These are phyloP conservation scores for Digitonthophagus gazella DNA, from an alignment of 2,888 invertebrate genomes.

Conservation along the genomic window DNA sequence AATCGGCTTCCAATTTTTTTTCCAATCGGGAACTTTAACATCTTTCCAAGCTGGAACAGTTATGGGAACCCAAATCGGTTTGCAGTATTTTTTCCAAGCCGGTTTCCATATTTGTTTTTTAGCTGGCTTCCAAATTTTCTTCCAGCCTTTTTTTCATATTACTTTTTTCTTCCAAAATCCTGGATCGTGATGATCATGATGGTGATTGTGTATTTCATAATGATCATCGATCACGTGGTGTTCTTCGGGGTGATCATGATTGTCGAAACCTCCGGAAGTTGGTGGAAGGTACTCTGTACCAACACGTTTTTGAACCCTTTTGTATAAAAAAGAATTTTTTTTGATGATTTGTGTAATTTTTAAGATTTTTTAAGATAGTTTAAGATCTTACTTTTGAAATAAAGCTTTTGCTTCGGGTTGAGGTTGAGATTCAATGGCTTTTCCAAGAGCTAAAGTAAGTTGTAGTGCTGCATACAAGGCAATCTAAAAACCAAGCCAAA, in stretches of 20 bases:
- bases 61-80: slow-evolving; percentile 74
- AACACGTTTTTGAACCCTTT: slow-evolving; percentile 55
- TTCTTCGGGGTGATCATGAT: slow-evolving; percentile 40
- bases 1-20: slow-evolving; percentile 70
- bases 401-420: neutral
- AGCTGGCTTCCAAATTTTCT: slow-evolving; percentile 69
- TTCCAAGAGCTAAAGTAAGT: slow-evolving; percentile 63
- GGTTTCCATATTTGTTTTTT: slow-evolving; percentile 72
- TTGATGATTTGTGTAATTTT: too few species aligned
- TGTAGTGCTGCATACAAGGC: slow-evolving; percentile 64
- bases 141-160: slow-evolving; percentile 72
- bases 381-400: slow-evolving; percentile 14
- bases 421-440: slow-evolving; percentile 57
- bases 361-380: too few species aligned
- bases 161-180: slow-evolving; percentile 78
- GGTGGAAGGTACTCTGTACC: slow-evolving; percentile 55
- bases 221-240: slow-evolving; percentile 41
- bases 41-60: slow-evolving; percentile 79
- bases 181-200: slow-evolving; percentile 70
- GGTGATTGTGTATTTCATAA: slow-evolving; percentile 53
- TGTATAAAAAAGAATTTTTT: neutral
- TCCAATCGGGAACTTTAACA: slow-evolving; percentile 73
- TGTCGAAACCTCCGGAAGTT: too few species aligned
- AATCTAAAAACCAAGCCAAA: too few species aligned
- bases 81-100: slow-evolving; percentile 76